These are phyloP conservation scores for Xylota segnis DNA, from an alignment of 2,888 invertebrate species.

Conservation along the genomic window DNA sequence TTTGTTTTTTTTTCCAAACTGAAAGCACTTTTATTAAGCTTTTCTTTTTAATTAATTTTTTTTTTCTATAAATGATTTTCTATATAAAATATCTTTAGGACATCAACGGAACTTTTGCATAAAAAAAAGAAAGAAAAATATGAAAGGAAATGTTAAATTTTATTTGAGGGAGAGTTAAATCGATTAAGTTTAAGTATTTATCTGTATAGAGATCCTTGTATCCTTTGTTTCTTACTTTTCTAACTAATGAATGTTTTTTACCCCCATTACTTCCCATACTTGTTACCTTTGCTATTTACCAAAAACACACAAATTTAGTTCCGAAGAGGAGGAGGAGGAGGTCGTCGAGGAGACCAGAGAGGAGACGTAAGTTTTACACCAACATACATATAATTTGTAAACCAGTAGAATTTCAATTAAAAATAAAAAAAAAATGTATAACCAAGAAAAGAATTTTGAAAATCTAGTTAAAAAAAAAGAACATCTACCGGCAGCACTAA, in stretches of 20 bases:
- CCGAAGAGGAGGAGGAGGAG: conserved; percentile 84
- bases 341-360: conserved; percentile 84
- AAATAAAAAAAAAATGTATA: conserved; percentile 17
- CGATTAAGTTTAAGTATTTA: conserved; percentile 53
- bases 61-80: conserved; percentile 21
- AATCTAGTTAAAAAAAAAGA: conserved; percentile 15
- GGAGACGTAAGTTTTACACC: conserved; percentile 83
- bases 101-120: conserved; percentile 32
- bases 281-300: conserved; percentile 60
- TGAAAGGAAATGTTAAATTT: conserved; percentile 58
- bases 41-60: conserved; percentile 30
- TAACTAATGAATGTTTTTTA: conserved; percentile 63
- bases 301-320: conserved; percentile 80
- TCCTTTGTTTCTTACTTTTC: conserved; percentile 50
- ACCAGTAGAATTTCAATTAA: conserved; percentile 28
- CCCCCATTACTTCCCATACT: conserved; percentile 36
- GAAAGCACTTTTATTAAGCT: conserved; percentile 33
- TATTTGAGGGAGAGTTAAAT: conserved; percentile 29
- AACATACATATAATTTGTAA: conserved; percentile 20
- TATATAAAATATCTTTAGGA: conserved; percentile 50
- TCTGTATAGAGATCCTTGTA: conserved; percentile 60
- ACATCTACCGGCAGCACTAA: conserved; percentile 50
- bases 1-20: conserved; percentile 34
- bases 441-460: conserved; percentile 16
- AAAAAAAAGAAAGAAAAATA: conserved; percentile 14